A percentile compares a stretch with the other conserved stretches of the same genome.
Conservation (phyloP, 1,140 invertebrate genomes). For the Papilio polytes region DNA sequence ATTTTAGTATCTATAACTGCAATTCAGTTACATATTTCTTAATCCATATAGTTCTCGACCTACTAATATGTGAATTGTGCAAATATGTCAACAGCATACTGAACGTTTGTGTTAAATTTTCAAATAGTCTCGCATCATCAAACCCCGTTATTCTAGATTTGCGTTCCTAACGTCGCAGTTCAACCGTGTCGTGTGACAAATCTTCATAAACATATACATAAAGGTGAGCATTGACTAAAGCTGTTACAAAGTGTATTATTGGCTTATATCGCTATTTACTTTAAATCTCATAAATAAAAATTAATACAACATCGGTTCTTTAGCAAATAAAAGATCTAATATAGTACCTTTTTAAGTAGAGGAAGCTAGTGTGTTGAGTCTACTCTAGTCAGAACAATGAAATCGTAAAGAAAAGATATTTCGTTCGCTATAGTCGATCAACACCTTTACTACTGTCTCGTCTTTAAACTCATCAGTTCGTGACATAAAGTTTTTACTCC, state of each 20-base stretch:
- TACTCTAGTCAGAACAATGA: background rate
- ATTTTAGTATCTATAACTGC: too few species aligned
- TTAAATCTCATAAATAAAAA: background rate
- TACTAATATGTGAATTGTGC: background rate
- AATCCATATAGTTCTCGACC: too few species aligned
- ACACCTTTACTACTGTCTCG: background rate
- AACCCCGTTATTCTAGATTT: slow-evolving; percentile 26
- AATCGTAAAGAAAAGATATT: background rate
- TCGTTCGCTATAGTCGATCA: background rate
- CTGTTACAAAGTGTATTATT: background rate
- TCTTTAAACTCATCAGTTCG: slow-evolving; percentile 3
- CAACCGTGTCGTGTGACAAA: slow-evolving; percentile 21
- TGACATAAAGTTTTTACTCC: slow-evolving; percentile 4
- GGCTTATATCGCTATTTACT: background rate
- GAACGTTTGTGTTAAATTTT: background rate
- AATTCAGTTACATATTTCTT: too few species aligned
- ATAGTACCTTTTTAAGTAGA: too few species aligned
- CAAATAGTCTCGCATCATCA: slow-evolving; percentile 30
- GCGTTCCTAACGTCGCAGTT: background rate
- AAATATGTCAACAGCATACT: background rate
- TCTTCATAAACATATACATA: background rate
- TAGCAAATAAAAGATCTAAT: too few species aligned
- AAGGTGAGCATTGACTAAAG: slow-evolving; percentile 1
- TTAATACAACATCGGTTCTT: too few species aligned
- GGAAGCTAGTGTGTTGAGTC: too few species aligned